Evolutionary conservation across 2,113 vertebrate species (phyloP).

Genomic region (Lophius piscatorius): DNA sequence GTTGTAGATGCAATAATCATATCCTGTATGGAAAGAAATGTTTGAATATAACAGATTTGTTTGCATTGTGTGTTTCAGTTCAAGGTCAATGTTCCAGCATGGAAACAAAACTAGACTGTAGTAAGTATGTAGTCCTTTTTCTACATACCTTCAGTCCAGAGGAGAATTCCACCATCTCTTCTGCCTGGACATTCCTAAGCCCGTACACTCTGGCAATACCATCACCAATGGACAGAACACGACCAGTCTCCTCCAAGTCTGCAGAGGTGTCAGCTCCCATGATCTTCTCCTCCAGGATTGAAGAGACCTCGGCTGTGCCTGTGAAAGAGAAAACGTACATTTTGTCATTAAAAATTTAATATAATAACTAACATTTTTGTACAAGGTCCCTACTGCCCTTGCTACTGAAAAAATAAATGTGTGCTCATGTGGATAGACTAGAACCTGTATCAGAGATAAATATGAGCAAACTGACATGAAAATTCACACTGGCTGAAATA

Average conservation of each 20-base stretch:
- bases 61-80: neutral
- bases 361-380: too few relatives aligned
- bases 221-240: constrained; percentile 96
- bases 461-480: too few relatives aligned
- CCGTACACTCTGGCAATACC: constrained; percentile 97
- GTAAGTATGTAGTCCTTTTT: neutral
- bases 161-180: constrained; percentile 99
- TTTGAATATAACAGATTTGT: neutral
- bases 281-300: constrained; percentile 96
- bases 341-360: too few relatives aligned
- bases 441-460: too few relatives aligned
- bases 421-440: too few relatives aligned
- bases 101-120: neutral
- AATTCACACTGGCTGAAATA: too few relatives aligned
- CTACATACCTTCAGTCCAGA: constrained; percentile 91
- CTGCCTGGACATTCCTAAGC: constrained; percentile 95
- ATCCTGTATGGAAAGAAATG: neutral
- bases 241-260: constrained; percentile 95
- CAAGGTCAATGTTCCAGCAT: neutral
- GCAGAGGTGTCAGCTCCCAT: constrained; percentile 91
- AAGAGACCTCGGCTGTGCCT: constrained; percentile 97
- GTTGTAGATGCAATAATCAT: neutral
- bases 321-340: neutral
- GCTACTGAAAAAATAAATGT: too few relatives aligned
- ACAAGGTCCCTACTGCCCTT: too few relatives aligned